Evolutionary conservation across 2,888 invertebrate genomes (phyloP).

Genomic region (Eupithecia subfuscata): DNA sequence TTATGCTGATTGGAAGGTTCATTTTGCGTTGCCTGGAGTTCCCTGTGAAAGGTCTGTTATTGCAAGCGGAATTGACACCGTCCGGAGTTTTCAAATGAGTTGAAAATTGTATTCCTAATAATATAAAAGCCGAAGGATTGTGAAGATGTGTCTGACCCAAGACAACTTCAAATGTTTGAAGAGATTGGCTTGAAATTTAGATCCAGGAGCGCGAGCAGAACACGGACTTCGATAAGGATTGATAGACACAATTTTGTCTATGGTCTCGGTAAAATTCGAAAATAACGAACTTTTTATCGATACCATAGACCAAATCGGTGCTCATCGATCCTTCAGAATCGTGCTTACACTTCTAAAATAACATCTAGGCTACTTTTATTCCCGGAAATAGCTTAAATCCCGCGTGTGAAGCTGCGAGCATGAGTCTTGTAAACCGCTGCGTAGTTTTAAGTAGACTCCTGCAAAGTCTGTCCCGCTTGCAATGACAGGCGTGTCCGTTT

Average conservation of each 20-base stretch:
- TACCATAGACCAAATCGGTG: not conserved
- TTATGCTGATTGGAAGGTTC: conserved; percentile 19
- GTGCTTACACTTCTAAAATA: not conserved
- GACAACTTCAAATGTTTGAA: not conserved
- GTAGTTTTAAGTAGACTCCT: not conserved
- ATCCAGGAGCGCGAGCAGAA: too few species aligned
- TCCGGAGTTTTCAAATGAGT: not conserved
- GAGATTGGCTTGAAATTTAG: not conserved
- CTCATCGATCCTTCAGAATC: not conserved
- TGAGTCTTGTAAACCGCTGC: not conserved
- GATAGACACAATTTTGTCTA: not conserved
- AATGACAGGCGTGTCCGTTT: not conserved
- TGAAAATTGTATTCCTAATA: not conserved
- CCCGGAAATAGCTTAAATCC: not conserved
- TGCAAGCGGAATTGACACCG: not conserved
- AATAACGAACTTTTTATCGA: too few species aligned
- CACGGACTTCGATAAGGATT: not conserved
- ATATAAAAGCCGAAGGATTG: too few species aligned
- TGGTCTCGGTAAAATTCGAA: not conserved
- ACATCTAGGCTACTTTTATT: not conserved
- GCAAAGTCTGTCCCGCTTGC: not conserved
- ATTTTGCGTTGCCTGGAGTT: conserved; percentile 20
- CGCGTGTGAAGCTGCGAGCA: not conserved
- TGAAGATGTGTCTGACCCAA: not conserved
- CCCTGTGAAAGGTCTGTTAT: not conserved